A percentile compares a stretch with the other conserved stretches of the same genome.
These are phyloP conservation scores for Oreamnos americanus DNA, from an alignment of 2,113 vertebrate species.

Conservation along the genomic window DNA sequence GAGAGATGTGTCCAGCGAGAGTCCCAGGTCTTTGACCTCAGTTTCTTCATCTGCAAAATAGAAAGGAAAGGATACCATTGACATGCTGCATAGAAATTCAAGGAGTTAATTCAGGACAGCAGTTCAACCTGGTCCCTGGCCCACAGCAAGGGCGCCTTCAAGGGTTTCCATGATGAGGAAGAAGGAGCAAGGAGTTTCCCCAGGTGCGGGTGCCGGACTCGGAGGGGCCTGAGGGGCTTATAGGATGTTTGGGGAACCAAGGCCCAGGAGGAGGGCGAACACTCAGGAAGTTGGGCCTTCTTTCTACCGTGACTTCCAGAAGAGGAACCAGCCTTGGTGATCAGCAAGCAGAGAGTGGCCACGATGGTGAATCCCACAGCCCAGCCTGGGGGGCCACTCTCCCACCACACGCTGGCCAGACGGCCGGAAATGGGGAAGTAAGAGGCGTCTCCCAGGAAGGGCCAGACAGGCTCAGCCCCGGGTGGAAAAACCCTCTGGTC, in stretches of 20 bases:
- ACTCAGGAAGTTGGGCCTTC: neutral
- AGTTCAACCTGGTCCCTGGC: neutral
- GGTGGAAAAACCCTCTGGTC: slow-evolving; percentile 54
- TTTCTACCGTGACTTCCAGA: slow-evolving; percentile 51
- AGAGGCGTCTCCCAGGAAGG: neutral
- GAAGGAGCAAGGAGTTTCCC: neutral
- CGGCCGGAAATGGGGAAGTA: slow-evolving; percentile 41
- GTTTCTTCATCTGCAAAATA: neutral
- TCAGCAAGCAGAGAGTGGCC: neutral
- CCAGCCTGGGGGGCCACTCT: neutral
- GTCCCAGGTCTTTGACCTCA: neutral
- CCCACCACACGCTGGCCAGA: rapidly evolving
- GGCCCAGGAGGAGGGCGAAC: neutral
- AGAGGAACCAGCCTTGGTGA: slow-evolving; percentile 48
- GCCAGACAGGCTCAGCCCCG: neutral
- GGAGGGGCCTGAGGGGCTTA: rapidly evolving
- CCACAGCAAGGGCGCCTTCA: neutral
- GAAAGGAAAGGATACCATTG: neutral
- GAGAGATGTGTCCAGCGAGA: neutral
- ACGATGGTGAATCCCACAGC: slow-evolving; percentile 31
- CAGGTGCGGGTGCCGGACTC: rapidly evolving
- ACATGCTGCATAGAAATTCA: neutral
- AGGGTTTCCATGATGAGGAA: neutral
- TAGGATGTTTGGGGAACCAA: neutral
- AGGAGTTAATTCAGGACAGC: neutral